A percentile compares a stretch with the other conserved stretches of the same genome.
Evolutionary conservation across 2,113 vertebrate species (phyloP).

Genomic region (Geococcyx californianus): DNA sequence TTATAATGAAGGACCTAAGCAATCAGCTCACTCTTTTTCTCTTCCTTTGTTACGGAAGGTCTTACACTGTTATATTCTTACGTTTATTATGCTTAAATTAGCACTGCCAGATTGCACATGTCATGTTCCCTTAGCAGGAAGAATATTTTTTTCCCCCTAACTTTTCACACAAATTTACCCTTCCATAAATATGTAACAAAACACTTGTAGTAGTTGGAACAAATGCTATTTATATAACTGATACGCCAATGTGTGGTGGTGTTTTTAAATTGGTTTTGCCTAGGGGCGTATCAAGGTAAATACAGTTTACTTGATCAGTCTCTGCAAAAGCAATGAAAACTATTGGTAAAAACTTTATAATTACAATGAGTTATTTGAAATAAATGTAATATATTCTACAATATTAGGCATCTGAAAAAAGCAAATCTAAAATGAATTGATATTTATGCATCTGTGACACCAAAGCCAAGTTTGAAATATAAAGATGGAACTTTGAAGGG

Average conservation of each 20-base stretch:
- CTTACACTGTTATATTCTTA: background rate
- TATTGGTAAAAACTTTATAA: background rate
- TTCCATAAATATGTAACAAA: constrained; percentile 55
- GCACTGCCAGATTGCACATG: constrained; percentile 44
- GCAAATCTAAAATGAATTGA: background rate
- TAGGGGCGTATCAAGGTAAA: constrained; percentile 27
- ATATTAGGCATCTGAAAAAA: background rate
- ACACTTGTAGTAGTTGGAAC: constrained; percentile 49
- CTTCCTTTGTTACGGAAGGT: constrained; percentile 6
- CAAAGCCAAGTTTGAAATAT: background rate
- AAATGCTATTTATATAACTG: constrained; percentile 58
- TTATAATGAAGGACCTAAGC: background rate
- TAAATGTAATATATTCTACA: background rate
- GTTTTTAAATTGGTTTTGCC: constrained; percentile 9
- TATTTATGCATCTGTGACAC: background rate
- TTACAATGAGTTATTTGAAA: background rate
- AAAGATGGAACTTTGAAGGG: background rate
- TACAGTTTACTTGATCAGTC: background rate
- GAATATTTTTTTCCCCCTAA: accelerated
- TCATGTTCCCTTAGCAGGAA: constrained; percentile 10
- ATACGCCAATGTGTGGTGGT: background rate
- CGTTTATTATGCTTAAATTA: constrained; percentile 28
- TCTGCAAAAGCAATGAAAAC: background rate
- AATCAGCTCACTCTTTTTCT: background rate
- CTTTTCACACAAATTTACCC: constrained; percentile 38